Evolutionary conservation across 2,888 invertebrate species (phyloP).

Genomic region (Drosophila anomelani): DNA sequence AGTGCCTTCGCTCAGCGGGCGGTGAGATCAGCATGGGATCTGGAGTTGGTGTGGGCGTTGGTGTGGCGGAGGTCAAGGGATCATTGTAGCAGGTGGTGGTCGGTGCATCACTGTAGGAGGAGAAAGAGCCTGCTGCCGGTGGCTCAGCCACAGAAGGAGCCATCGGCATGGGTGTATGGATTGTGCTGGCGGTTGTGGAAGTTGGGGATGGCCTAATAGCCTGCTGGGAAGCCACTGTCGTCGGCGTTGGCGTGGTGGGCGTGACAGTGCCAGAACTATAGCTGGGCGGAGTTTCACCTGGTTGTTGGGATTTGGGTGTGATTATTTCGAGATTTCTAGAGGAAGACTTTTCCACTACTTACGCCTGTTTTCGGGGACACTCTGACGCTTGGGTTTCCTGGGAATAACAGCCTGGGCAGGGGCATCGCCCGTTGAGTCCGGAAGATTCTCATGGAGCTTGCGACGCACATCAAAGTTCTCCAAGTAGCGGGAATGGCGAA

Average conservation of each 20-base stretch:
- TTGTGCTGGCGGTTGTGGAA: slow-evolving; percentile 21
- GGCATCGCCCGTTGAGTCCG: slow-evolving; percentile 12
- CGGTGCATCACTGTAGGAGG: slow-evolving; percentile 2
- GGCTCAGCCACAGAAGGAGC: background rate
- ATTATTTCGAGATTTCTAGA: background rate
- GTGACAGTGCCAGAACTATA: slow-evolving; percentile 36
- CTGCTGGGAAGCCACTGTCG: slow-evolving; percentile 41
- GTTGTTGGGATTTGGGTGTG: background rate
- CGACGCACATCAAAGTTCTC: slow-evolving; percentile 84
- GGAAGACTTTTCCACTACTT: slow-evolving; percentile 28
- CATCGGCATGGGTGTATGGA: slow-evolving; percentile 19
- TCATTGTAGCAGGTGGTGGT: slow-evolving; percentile 1
- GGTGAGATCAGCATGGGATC: slow-evolving; percentile 15
- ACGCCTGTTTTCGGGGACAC: slow-evolving; percentile 59
- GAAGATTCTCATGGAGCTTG: slow-evolving; percentile 81
- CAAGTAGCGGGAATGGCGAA: slow-evolving; percentile 83
- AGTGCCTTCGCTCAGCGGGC: slow-evolving; percentile 15
- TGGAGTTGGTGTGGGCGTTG: background rate
- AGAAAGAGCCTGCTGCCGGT: background rate
- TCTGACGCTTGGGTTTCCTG: slow-evolving; percentile 78
- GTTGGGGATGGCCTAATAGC: slow-evolving; percentile 55
- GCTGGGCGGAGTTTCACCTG: slow-evolving; percentile 32
- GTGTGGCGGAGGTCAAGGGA: slow-evolving; percentile 4
- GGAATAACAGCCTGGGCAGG: background rate
- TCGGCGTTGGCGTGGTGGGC: slow-evolving; percentile 63